A percentile compares a stretch with the other conserved stretches of the same genome.
phyloP scores from a whole-genome alignment of 2,113 vertebrate species.

The Prunella himalayana region DNA sequence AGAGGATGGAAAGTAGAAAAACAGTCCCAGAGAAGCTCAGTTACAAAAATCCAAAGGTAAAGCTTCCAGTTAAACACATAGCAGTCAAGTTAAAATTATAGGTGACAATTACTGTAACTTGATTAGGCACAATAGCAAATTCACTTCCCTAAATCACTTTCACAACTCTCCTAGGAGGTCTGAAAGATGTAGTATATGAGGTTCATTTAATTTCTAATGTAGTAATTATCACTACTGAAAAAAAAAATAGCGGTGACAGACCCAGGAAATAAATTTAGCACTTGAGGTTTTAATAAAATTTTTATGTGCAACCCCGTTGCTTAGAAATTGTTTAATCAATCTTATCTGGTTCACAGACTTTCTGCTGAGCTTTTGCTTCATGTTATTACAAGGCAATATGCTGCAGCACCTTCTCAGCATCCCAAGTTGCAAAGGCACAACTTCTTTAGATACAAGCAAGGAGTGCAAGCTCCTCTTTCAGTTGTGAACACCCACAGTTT shows the following conservation, averaged over 20 bases:
- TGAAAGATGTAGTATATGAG: slow-evolving; percentile 66
- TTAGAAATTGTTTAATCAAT: slow-evolving; percentile 72
- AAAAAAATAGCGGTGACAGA: slow-evolving; percentile 54
- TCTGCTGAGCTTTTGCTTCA: slow-evolving; percentile 51
- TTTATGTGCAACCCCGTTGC: slow-evolving; percentile 65
- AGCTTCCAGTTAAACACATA: slow-evolving; percentile 50
- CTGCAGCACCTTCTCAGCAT: slow-evolving; percentile 32
- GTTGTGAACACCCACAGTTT: not conserved
- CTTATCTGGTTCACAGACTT: slow-evolving; percentile 63
- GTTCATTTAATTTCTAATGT: slow-evolving; percentile 75
- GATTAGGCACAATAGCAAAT: slow-evolving; percentile 68
- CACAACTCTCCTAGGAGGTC: slow-evolving; percentile 63
- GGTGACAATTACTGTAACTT: slow-evolving; percentile 72
- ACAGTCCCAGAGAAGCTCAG: not conserved
- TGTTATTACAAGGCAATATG: slow-evolving; percentile 45
- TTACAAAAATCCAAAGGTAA: slow-evolving; percentile 29
- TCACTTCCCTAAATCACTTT: slow-evolving; percentile 63
- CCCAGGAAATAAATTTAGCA: slow-evolving; percentile 69
- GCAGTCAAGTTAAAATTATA: slow-evolving; percentile 69
- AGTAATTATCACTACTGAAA: slow-evolving; percentile 72
- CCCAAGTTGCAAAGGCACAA: not conserved
- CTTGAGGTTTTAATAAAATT: slow-evolving; percentile 70
- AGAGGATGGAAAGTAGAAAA: not conserved
- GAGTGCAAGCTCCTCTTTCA: not conserved
- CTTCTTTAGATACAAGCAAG: too few species aligned